phyloP scores from a whole-genome alignment of 1,140 invertebrate genomes.

The Coenobita brevimanus region DNA sequence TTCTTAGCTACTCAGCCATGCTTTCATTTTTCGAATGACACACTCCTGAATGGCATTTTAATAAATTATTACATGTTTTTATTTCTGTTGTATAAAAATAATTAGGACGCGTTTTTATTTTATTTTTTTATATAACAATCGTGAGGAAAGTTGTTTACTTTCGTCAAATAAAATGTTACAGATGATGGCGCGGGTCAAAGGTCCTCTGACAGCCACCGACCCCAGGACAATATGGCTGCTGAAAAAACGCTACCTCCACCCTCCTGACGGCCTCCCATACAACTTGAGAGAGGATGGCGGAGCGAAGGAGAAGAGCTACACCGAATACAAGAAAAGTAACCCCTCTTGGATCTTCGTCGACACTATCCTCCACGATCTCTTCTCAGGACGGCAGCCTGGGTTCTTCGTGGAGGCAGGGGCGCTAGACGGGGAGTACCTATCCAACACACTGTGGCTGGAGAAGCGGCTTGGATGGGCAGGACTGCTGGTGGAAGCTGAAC shows the following conservation, averaged over 20 bases:
- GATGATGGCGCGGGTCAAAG: too few species aligned
- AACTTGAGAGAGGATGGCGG: constrained; percentile 35
- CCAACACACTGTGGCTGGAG: constrained; percentile 73
- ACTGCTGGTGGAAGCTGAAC: constrained; percentile 73
- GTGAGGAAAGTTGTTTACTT: too few species aligned
- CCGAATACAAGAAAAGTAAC: constrained; percentile 23
- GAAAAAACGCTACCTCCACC: not conserved
- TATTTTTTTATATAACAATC: too few species aligned
- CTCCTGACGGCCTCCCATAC: constrained; percentile 37
- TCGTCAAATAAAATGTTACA: too few species aligned
- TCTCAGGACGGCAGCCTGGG: constrained; percentile 61
- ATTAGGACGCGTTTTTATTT: too few species aligned
- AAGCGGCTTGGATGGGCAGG: constrained; percentile 71
- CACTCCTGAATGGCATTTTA: too few species aligned
- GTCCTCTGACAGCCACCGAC: too few species aligned
- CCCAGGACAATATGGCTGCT: too few species aligned
- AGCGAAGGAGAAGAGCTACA: not conserved
- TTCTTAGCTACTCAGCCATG: too few species aligned
- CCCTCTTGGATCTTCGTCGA: constrained; percentile 52
- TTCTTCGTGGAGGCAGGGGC: constrained; percentile 74
- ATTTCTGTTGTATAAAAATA: too few species aligned
- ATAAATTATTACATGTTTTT: too few species aligned
- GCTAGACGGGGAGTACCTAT: constrained; percentile 72
- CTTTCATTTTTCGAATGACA: too few species aligned
- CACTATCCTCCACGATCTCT: constrained; percentile 53